Evolutionary conservation across 1,140 invertebrate genomes (phyloP).

Genomic region (Globodera rostochiensis): DNA sequence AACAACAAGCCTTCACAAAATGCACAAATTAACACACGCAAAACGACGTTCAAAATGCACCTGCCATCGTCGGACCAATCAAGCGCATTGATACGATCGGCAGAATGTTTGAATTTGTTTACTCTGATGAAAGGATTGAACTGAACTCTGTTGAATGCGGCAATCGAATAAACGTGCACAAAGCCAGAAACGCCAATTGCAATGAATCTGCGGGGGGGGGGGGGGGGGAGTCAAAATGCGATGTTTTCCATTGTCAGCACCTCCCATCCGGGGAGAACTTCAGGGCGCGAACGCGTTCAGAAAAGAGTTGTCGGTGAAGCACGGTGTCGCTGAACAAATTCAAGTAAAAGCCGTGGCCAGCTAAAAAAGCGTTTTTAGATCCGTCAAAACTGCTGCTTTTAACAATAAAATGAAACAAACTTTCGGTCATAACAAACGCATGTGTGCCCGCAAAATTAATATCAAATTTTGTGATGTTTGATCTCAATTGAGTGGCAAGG

Average conservation of each 20-base stretch:
- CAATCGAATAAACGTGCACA: constrained; percentile 37
- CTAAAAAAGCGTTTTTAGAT: constrained; percentile 16
- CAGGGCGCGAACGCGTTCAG: constrained; percentile 11
- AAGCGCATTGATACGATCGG: constrained; percentile 32
- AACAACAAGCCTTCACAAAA: not conserved
- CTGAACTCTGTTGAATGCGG: constrained; percentile 21
- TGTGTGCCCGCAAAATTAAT: constrained; percentile 42
- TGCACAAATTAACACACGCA: not conserved
- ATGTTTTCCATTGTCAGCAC: constrained; percentile 10
- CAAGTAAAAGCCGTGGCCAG: constrained; percentile 28
- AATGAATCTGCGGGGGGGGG: constrained; percentile 28
- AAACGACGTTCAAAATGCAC: not conserved
- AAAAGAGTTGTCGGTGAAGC: constrained; percentile 23
- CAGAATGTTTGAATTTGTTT: constrained; percentile 27
- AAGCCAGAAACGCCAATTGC: constrained; percentile 32
- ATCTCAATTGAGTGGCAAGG: constrained; percentile 27
- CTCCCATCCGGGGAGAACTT: constrained; percentile 45
- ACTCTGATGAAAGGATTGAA: constrained; percentile 36
- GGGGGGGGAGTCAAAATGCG: not conserved
- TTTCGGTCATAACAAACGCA: constrained; percentile 41
- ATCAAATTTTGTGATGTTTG: constrained; percentile 37
- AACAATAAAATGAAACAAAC: constrained; percentile 13
- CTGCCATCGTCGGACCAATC: constrained; percentile 39
- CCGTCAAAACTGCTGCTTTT: not conserved
- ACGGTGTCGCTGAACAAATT: constrained; percentile 37